Base-by-base conservation (phyloP, 2,888 invertebrate genomes). In the Parnassius smintheus region DNA sequence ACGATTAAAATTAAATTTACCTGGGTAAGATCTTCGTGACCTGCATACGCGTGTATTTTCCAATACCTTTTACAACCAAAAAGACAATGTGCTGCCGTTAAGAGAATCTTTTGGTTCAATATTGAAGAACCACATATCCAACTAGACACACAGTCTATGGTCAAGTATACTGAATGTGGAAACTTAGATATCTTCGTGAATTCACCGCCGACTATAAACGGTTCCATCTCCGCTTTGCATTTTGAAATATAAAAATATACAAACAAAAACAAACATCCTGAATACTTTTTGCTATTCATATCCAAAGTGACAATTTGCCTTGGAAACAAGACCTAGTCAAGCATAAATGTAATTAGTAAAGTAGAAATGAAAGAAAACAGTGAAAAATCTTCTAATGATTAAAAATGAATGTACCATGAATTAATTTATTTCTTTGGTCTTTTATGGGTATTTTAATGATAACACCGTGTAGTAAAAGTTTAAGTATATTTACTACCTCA, bases 31-130 rank as follows among this genome's bases (percentile, higher is more conserved):
- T 72, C 62, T 63, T 72, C 70, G 60, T 67, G 67, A 0, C 80
- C 78, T 2, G 71, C 69, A 11, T 49, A 67, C 0, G 66, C 68
- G 2, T 49, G 44, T 9, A 70, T 42, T 1, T 64, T 25, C 18
- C 46, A 65, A 2, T 25, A 13, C 4, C 1, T 62, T 2, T 2
- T 58, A 46, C 73, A 73, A 0, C 55, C 65, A 0, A 70, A 69
- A 0, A 79, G 59, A 49, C 81, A 81, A 61, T 81, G 81, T 0
- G 72, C 80, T 1, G 80, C 81, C 2, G 80, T 74, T 4, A 81
- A 42, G 0, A 76, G 56, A 10, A 80, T 61, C 3, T 60, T 64
- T 62, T 80, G 77, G 59, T 76, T 80, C 3, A 80, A 8, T 44
- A 80, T 72, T 0, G 81, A 80, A 0, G 75, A 66, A 0, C 80